Conservation (phyloP, 2,113 vertebrate species). For the Semnornis frantzii region DNA sequence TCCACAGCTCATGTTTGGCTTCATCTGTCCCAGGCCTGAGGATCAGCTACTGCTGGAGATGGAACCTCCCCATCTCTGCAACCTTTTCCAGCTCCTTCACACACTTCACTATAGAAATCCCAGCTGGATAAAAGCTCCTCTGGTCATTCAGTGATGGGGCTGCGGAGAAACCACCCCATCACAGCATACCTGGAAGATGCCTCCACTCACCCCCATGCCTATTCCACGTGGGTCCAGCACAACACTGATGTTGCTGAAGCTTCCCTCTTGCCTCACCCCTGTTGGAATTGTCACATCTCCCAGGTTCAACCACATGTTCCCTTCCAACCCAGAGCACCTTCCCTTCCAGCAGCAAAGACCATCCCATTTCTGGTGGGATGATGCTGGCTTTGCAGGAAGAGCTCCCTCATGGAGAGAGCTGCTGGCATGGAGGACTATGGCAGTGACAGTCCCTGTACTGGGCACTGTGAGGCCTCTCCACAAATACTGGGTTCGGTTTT, state of each 20-base stretch:
- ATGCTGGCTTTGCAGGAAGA: too few relatives aligned
- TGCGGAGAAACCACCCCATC: neutral
- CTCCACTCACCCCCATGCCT: neutral
- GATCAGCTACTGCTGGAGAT: neutral
- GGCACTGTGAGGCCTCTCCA: too few relatives aligned
- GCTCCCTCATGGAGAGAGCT: too few relatives aligned
- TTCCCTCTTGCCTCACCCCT: neutral
- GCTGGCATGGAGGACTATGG: too few relatives aligned
- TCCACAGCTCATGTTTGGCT: neutral
- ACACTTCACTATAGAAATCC: too few relatives aligned
- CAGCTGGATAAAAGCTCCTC: neutral
- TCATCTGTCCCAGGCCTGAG: neutral
- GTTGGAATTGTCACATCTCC: neutral
- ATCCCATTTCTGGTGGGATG: too few relatives aligned
- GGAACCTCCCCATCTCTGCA: neutral
- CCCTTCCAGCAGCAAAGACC: neutral
- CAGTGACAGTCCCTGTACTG: too few relatives aligned
- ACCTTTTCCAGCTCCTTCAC: neutral
- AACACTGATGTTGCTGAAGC: neutral
- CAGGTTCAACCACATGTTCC: too few relatives aligned
- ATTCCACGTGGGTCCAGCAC: neutral
- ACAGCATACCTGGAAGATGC: neutral
- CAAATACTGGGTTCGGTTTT: too few relatives aligned
- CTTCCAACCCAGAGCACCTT: neutral
- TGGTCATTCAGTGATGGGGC: rapidly evolving